Evolutionary conservation across 2,113 vertebrate genomes (phyloP), one percentile per base, ranked within the genome.

Genomic region (Melanerpes aurifrons): DNA sequence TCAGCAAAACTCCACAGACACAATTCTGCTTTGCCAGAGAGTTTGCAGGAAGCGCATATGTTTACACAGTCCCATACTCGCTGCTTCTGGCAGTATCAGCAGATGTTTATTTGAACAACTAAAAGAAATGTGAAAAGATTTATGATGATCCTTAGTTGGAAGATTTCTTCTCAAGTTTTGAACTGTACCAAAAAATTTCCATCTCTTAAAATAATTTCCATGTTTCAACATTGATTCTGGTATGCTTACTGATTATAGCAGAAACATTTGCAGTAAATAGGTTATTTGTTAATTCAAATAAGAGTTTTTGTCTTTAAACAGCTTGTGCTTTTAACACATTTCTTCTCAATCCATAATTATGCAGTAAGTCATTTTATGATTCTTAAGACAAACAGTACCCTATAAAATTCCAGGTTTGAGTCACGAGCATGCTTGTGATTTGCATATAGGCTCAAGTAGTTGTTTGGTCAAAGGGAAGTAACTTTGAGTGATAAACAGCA

Each of bases 231-330:
- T 22, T 80, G 86, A 43, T 79, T 84, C 82, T 87, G 59, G 66
- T 87, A 63, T 70, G 28, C n/a, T 73, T 67, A 50, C 67, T 43
- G 91, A 92, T 78, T 89, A 89, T 68, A 91, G 78, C 50, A 92
- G 78, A 89, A 91, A 84, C 68, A 73, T 89, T 92, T 85, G 35
- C 56, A 85, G 59, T 94, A 95, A 93, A 76, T 86, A 94, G 92
- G 63, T 92, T 90, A 91, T 87, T 92, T 94, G 82, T 89, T 67
- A 93, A 92, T 93, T 95, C 63, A 79, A 76, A n/a, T 86, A 62
- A 62, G n/a, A 31, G 50, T 6, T 93, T 94, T 92, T 94, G 74
- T 94, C 81, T 96, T 94, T 72, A 90, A 93, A 94, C 78, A 95
- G 50, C 78, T 95, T 92, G 81, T 70, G 70, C 81, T 95, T 94